Evolutionary conservation across 1,140 invertebrate genomes (phyloP).

Genomic region (Sesamia nonagrioides): DNA sequence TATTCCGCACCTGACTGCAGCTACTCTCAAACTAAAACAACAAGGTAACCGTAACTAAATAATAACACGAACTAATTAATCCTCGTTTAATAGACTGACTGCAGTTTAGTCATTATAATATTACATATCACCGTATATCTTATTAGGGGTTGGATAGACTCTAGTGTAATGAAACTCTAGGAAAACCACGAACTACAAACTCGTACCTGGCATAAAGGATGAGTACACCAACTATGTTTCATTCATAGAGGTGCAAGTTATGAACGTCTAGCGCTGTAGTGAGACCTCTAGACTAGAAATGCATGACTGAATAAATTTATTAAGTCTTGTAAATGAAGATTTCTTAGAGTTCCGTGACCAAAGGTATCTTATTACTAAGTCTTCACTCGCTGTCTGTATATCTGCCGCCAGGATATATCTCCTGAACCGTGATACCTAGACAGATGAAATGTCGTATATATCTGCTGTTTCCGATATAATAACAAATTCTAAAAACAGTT

Average conservation of each 20-base stretch:
- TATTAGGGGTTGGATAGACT: slow-evolving; percentile 40
- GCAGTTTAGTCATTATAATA: slow-evolving; percentile 43
- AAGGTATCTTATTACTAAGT: too few relatives aligned
- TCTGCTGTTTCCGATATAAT: too few relatives aligned
- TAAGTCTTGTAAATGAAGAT: too few relatives aligned
- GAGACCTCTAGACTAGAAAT: background rate
- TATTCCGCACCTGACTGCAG: background rate
- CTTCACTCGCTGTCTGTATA: too few relatives aligned
- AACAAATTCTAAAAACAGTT: too few relatives aligned
- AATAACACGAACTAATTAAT: slow-evolving; percentile 18
- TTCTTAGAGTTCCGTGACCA: too few relatives aligned
- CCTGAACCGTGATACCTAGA: too few relatives aligned
- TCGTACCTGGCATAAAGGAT: slow-evolving; percentile 49
- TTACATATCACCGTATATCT: slow-evolving; percentile 43
- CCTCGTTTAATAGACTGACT: background rate
- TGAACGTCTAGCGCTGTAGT: background rate
- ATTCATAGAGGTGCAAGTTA: slow-evolving; percentile 31
- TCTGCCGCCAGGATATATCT: too few relatives aligned
- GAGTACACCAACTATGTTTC: slow-evolving; percentile 46
- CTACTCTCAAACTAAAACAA: background rate
- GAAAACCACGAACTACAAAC: slow-evolving; percentile 47
- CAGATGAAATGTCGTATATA: too few relatives aligned
- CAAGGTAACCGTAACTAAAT: background rate
- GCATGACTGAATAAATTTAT: too few relatives aligned
- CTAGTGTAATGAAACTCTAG: slow-evolving; percentile 42